Percentiles rank a stretch among this genome's conserved stretches.
phyloP scores from a whole-genome alignment of 2,113 vertebrate genomes.

The Indri indri region DNA sequence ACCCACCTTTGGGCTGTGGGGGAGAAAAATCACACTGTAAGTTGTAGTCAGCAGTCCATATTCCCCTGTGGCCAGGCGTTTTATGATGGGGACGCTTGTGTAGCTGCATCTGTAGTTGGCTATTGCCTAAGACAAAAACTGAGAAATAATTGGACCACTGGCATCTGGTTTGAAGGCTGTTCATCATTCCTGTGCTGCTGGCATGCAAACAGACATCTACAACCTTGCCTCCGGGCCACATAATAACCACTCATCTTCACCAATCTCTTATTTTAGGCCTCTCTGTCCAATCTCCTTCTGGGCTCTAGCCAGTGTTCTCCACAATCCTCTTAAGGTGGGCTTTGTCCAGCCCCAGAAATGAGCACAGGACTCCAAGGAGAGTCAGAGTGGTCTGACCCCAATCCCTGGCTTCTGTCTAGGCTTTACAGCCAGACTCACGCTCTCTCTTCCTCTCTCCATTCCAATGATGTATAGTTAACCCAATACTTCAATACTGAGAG shows the following conservation, averaged over 20 bases:
- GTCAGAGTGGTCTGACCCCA: not conserved
- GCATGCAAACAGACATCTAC: not conserved
- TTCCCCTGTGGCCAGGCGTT: not conserved
- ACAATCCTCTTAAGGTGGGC: conserved; percentile 14
- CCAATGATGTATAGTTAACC: not conserved
- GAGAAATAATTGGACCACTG: not conserved
- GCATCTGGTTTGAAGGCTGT: not conserved
- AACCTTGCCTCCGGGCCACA: not conserved
- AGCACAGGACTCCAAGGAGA: conserved; percentile 10
- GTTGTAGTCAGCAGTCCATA: not conserved
- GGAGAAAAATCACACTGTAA: not conserved
- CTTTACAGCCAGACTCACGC: not conserved
- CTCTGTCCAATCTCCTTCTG: not conserved
- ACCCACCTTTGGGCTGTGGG: not conserved
- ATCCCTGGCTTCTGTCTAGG: not conserved
- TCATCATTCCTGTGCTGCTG: not conserved
- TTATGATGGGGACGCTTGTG: not conserved
- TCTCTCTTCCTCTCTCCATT: not conserved
- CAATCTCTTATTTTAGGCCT: conserved; percentile 10
- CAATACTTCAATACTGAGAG: not conserved
- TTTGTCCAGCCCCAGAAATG: conserved; percentile 30
- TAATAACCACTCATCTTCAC: not conserved
- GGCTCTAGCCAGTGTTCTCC: not conserved
- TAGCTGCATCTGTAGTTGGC: not conserved
- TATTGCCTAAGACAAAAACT: not conserved